These are phyloP conservation scores for Tachina fera DNA, from an alignment of 2,888 invertebrate species.

Conservation along the genomic window DNA sequence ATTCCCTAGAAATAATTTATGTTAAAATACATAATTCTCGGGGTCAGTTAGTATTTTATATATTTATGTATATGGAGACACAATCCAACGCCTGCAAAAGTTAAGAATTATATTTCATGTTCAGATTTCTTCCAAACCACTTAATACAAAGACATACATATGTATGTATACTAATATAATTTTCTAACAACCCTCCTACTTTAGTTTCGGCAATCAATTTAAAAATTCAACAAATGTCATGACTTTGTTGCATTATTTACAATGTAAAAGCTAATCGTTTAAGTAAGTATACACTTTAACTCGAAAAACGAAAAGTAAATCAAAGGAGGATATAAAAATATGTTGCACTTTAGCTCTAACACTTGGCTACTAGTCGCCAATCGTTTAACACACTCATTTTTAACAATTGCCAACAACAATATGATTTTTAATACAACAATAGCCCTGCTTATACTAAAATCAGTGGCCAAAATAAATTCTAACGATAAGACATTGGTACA, in stretches of 20 bases:
- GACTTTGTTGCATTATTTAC: conserved; percentile 41
- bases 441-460: conserved; percentile 38
- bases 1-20: too few species aligned
- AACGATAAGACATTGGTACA: conserved; percentile 38
- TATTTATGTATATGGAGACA: too few species aligned
- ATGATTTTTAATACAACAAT: conserved; percentile 57
- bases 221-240: conserved; percentile 38
- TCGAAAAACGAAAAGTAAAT: not conserved
- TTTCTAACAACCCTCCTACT: not conserved
- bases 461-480: not conserved
- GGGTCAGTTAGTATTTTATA: too few species aligned
- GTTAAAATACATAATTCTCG: too few species aligned
- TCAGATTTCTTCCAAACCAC: too few species aligned
- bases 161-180: not conserved
- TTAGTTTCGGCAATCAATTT: conserved; percentile 7
- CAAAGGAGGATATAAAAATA: conserved; percentile 21
- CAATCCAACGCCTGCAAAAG: too few species aligned
- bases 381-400: conserved; percentile 14
- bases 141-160: too few species aligned
- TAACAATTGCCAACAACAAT: not conserved
- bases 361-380: not conserved
- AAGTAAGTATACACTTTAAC: conserved; percentile 32
- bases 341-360: conserved; percentile 23
- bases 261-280: conserved; percentile 30
- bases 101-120: too few species aligned